phyloP scores from a whole-genome alignment of 1,140 invertebrate genomes.

The Drosophila kohkoa region DNA sequence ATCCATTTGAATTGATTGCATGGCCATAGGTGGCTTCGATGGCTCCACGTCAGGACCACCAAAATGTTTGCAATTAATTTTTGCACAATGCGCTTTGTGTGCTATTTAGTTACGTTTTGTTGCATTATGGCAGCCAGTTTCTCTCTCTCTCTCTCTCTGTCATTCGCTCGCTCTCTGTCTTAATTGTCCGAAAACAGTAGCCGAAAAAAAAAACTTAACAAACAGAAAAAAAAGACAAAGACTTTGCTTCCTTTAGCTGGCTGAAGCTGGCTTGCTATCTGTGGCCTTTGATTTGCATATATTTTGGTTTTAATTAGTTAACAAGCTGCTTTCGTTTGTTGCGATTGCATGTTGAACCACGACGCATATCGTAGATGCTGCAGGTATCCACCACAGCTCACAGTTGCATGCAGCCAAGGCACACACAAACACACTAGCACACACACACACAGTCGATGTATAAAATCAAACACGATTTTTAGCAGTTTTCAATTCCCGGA shows the following conservation, averaged over 20 bases:
- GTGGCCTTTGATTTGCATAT: conserved; percentile 82
- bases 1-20: conserved; percentile 81
- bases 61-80: conserved; percentile 83
- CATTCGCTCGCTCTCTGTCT: conserved; percentile 2
- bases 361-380: conserved; percentile 81
- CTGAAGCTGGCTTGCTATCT: conserved; percentile 9
- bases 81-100: conserved; percentile 79
- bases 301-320: conserved; percentile 85
- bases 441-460: conserved; percentile 48
- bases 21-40: conserved; percentile 11
- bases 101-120: conserved; percentile 70
- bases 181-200: conserved; percentile 62
- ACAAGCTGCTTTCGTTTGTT: conserved; percentile 84
- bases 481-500: conserved; percentile 83
- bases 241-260: neutral
- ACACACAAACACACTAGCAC: conserved; percentile 14
- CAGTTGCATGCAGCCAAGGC: conserved; percentile 61
- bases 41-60: conserved; percentile 52
- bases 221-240: conserved; percentile 43
- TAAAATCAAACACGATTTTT: conserved; percentile 84
- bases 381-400: conserved; percentile 33
- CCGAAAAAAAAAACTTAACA: conserved; percentile 16
- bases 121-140: conserved; percentile 67
- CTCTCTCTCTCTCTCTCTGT: conserved; percentile 13
- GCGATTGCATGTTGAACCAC: conserved; percentile 82